Conservation (phyloP, 2,888 invertebrate genomes). For the Heliconius erato region DNA sequence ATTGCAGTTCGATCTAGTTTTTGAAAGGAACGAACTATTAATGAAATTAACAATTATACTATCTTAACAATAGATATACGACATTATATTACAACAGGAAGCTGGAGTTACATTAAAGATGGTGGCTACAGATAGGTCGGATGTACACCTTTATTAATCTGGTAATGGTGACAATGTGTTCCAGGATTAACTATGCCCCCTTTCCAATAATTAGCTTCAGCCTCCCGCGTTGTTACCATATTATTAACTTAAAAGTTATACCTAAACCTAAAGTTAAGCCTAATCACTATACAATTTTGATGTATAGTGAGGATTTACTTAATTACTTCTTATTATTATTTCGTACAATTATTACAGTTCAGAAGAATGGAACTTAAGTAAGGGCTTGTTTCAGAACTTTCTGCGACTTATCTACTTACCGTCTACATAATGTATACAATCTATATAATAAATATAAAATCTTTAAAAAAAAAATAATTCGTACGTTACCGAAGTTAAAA, state of each 20-base stretch:
- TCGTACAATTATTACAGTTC: neutral
- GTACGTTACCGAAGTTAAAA: too few relatives aligned
- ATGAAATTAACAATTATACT: neutral
- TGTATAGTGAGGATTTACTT: neutral
- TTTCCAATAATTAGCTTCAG: neutral
- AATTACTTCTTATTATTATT: neutral
- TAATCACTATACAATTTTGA: neutral
- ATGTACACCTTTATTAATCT: neutral
- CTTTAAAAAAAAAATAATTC: too few relatives aligned
- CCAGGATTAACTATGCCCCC: neutral
- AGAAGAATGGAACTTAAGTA: slow-evolving; percentile 11
- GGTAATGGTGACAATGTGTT: neutral
- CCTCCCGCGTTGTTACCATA: too few relatives aligned
- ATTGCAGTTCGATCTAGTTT: neutral
- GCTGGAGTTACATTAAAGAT: neutral
- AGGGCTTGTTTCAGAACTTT: slow-evolving; percentile 15
- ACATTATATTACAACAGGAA: neutral
- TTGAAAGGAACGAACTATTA: neutral
- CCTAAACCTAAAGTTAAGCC: neutral
- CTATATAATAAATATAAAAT: too few relatives aligned
- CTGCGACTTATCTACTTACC: neutral
- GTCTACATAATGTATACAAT: neutral
- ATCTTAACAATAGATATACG: neutral
- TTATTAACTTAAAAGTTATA: neutral
- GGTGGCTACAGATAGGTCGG: too few relatives aligned